Conservation (phyloP, 2,113 vertebrate species). For the Motacilla tschutschensis region DNA sequence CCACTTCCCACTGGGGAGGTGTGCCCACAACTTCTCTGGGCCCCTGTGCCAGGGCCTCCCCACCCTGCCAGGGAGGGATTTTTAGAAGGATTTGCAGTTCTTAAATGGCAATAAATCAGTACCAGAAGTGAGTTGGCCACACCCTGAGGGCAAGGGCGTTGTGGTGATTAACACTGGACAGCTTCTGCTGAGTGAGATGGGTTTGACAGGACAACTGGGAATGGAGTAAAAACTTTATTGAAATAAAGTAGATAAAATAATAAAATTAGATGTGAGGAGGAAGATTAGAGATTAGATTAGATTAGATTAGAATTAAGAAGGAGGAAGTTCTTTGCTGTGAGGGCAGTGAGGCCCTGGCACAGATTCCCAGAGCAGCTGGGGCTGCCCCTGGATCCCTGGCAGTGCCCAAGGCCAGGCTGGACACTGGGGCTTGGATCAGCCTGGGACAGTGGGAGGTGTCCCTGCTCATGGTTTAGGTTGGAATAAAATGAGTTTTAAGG, state of each 20-base stretch:
- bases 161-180: neutral
- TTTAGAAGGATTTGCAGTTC: neutral
- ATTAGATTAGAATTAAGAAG: neutral
- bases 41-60: too few relatives aligned
- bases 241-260: neutral
- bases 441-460: neutral
- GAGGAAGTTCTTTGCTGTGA: neutral
- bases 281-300: neutral
- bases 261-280: neutral
- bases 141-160: neutral
- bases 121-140: neutral
- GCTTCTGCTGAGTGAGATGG: neutral
- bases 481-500: accelerated
- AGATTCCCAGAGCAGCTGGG: neutral
- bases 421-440: neutral
- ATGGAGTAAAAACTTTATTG: neutral
- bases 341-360: accelerated
- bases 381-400: neutral
- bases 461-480: neutral
- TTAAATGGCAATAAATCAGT: neutral
- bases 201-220: neutral
- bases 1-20: neutral
- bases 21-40: neutral
- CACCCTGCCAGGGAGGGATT: neutral
- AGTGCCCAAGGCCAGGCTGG: neutral